Evolutionary conservation across 2,797 vertebrate species (phyloP).

Genomic region (Cheirogaleus major): DNA sequence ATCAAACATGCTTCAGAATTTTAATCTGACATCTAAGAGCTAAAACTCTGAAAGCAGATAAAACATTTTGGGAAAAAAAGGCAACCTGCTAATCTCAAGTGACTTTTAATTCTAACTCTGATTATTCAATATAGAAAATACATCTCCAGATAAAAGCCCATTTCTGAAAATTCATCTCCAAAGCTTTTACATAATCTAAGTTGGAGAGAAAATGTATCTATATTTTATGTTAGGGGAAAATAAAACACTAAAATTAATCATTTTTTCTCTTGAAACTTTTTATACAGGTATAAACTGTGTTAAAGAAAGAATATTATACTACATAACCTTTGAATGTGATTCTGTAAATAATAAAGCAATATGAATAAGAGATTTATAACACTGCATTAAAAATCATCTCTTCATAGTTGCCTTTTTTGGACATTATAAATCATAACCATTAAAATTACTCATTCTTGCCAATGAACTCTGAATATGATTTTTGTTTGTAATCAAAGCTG

Average conservation of each 20-base stretch:
- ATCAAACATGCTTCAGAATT: constrained; percentile 70
- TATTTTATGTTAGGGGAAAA: constrained; percentile 58
- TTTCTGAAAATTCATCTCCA: constrained; percentile 56
- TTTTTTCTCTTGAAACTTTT: background rate
- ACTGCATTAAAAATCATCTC: constrained; percentile 74
- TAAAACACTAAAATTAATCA: constrained; percentile 34
- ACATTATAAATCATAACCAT: constrained; percentile 75
- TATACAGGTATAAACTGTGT: background rate
- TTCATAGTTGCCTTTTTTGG: constrained; percentile 65
- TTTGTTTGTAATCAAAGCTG: constrained; percentile 65
- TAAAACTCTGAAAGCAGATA: constrained; percentile 71
- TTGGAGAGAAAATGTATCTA: constrained; percentile 27
- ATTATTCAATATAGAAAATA: constrained; percentile 70
- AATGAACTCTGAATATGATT: constrained; percentile 68
- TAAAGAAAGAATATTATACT: constrained; percentile 24
- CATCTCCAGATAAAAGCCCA: constrained; percentile 50
- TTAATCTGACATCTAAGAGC: constrained; percentile 75
- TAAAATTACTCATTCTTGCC: constrained; percentile 62
- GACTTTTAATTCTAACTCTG: constrained; percentile 69
- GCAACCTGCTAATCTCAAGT: constrained; percentile 71
- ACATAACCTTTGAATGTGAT: constrained; percentile 47
- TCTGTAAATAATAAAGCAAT: constrained; percentile 67
- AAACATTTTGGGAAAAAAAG: constrained; percentile 48
- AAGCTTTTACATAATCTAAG: constrained; percentile 47
- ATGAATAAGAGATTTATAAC: constrained; percentile 74